Conservation (phyloP, 2,888 invertebrate genomes). For the Microctonus brassicae region DNA sequence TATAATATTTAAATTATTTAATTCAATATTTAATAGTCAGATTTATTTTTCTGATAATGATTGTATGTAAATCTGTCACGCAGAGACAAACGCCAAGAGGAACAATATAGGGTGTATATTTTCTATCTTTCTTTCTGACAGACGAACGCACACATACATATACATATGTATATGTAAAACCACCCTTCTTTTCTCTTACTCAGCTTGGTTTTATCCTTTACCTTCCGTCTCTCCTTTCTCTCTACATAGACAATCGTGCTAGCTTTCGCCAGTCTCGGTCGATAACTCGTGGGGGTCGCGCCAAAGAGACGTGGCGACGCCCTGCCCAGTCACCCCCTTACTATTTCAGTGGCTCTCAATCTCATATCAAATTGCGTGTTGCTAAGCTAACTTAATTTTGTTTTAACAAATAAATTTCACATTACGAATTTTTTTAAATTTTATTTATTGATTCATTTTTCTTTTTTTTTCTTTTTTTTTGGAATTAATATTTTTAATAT, state of each 20-base stretch:
- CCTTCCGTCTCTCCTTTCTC: slow-evolving; percentile 37
- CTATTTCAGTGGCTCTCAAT: slow-evolving; percentile 65
- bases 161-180: neutral
- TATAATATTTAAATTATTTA: neutral
- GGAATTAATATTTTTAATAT: too few relatives aligned
- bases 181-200: slow-evolving; percentile 20
- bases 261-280: slow-evolving; percentile 60
- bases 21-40: neutral
- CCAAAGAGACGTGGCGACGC: slow-evolving; percentile 69
- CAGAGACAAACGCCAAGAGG: neutral
- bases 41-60: neutral
- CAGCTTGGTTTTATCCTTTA: slow-evolving; percentile 21
- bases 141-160: neutral
- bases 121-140: slow-evolving; percentile 27
- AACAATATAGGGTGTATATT: slow-evolving; percentile 9
- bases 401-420: too few relatives aligned
- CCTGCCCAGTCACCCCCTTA: slow-evolving; percentile 63
- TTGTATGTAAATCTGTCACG: neutral
- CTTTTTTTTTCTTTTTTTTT: too few relatives aligned
- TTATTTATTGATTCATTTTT: too few relatives aligned
- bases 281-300: slow-evolving; percentile 67
- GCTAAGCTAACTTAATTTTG: slow-evolving; percentile 1
- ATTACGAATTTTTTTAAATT: too few relatives aligned
- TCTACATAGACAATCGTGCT: slow-evolving; percentile 5
- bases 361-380: slow-evolving; percentile 39